A percentile compares a stretch with the other conserved stretches of the same genome.
Conservation (phyloP, 2,888 invertebrate genomes). For the Sepioteuthis lessoniana region DNA sequence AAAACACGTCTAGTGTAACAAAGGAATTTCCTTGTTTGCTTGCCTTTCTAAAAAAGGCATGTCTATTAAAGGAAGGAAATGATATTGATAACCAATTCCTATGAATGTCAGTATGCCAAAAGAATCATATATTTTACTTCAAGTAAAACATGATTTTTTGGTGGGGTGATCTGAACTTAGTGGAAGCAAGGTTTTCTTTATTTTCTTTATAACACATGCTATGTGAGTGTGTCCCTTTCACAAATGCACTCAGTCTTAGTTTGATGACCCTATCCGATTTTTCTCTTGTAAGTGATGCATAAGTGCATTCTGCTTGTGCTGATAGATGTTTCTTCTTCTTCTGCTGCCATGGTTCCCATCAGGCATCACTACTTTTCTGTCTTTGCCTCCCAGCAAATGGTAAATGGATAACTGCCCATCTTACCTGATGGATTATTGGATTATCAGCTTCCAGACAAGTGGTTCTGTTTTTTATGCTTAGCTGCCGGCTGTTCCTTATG, state of each 20-base stretch:
- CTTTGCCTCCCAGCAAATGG: background rate
- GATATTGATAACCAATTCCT: background rate
- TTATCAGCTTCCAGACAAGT: slow-evolving; percentile 16
- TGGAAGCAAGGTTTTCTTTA: background rate
- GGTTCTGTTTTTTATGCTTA: background rate
- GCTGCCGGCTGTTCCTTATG: slow-evolving; percentile 16
- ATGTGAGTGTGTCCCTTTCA: background rate
- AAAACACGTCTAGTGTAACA: background rate
- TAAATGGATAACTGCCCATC: slow-evolving; percentile 23
- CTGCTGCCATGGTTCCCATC: slow-evolving; percentile 3
- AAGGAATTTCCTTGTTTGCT: background rate
- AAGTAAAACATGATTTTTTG: background rate
- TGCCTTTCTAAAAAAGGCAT: background rate
- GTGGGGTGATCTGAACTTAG: background rate
- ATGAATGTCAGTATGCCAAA: background rate
- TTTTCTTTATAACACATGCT: background rate
- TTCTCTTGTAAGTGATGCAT: background rate
- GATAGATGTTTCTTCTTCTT: background rate
- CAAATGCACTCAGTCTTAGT: background rate
- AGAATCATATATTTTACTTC: background rate
- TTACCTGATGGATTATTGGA: slow-evolving; percentile 33
- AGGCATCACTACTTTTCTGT: background rate
- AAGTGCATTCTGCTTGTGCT: background rate
- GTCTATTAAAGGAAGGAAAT: background rate
- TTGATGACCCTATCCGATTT: background rate